Evolutionary conservation across 1,140 invertebrate species (phyloP).

Genomic region (Drosophila azteca): DNA sequence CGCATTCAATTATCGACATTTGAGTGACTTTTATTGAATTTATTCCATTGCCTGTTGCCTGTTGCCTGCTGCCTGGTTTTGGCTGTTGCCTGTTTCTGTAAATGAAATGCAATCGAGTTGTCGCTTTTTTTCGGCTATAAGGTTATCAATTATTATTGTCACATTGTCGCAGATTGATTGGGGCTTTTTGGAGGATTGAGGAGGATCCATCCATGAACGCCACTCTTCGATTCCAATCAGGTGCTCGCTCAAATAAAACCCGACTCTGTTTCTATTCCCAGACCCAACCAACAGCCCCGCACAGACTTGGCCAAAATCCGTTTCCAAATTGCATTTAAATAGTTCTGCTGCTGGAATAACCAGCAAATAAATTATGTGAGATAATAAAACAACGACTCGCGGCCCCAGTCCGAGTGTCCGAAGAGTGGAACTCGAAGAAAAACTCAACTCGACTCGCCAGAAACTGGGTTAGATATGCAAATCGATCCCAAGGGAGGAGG

Average conservation of each 20-base stretch:
- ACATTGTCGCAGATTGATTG: constrained; percentile 42
- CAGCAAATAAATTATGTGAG: constrained; percentile 47
- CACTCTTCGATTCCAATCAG: constrained; percentile 36
- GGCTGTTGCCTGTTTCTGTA: neutral
- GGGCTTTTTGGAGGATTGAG: neutral
- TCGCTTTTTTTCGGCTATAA: constrained; percentile 12
- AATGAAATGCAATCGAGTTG: constrained; percentile 17
- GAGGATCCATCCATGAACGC: neutral
- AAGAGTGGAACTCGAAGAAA: constrained; percentile 1
- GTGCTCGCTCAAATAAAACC: constrained; percentile 14
- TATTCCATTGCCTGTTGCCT: constrained; percentile 42
- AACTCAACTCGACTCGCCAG: neutral
- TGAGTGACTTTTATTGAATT: constrained; percentile 72
- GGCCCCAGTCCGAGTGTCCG: neutral
- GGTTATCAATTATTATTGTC: constrained; percentile 57
- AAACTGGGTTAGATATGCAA: constrained; percentile 26
- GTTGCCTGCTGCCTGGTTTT: neutral
- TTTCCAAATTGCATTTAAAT: constrained; percentile 65
- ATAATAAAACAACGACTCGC: constrained; percentile 2
- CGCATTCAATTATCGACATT: constrained; percentile 70
- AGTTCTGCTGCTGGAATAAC: constrained; percentile 48
- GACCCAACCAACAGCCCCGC: neutral
- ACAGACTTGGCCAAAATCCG: constrained; percentile 46
- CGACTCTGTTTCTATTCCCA: constrained; percentile 18
- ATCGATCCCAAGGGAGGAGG: constrained; percentile 16